Evolutionary conservation across 2,113 vertebrate genomes (phyloP).

Genomic region (Cyprinus carpio): DNA sequence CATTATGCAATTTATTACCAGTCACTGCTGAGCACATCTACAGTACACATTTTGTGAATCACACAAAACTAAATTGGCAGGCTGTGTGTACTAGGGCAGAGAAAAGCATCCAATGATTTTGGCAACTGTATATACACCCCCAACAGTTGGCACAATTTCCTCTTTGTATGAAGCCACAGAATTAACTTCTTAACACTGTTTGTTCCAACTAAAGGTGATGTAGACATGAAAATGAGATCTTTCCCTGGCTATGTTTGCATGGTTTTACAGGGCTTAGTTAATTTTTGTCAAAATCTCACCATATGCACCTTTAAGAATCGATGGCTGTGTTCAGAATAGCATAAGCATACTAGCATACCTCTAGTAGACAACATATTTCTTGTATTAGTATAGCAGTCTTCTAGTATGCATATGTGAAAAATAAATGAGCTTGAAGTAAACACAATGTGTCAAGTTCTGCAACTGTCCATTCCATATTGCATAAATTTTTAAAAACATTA

Average conservation of each 20-base stretch:
- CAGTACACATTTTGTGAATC: conserved; percentile 15
- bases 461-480: not conserved
- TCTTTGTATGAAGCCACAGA: conserved; percentile 1
- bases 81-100: not conserved
- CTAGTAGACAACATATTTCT: not conserved
- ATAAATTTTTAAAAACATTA: not conserved
- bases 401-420: not conserved
- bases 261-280: not conserved
- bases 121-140: conserved; percentile 24
- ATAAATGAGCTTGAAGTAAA: not conserved
- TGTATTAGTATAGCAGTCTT: no score
- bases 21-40: not conserved
- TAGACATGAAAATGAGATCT: not conserved
- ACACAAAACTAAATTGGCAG: conserved; percentile 14
- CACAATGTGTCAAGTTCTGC: not conserved
- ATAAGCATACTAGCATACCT: not conserved
- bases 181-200: not conserved
- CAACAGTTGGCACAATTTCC: not conserved
- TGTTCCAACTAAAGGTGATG: not conserved
- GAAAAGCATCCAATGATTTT: conserved; percentile 27
- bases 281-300: not conserved
- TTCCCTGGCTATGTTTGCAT: not conserved
- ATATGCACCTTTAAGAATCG: not conserved
- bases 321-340: not conserved
- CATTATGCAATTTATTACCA: conserved; percentile 5